These are phyloP conservation scores for Istiophorus platypterus DNA, from an alignment of 2,113 vertebrate genomes.

Conservation along the genomic window DNA sequence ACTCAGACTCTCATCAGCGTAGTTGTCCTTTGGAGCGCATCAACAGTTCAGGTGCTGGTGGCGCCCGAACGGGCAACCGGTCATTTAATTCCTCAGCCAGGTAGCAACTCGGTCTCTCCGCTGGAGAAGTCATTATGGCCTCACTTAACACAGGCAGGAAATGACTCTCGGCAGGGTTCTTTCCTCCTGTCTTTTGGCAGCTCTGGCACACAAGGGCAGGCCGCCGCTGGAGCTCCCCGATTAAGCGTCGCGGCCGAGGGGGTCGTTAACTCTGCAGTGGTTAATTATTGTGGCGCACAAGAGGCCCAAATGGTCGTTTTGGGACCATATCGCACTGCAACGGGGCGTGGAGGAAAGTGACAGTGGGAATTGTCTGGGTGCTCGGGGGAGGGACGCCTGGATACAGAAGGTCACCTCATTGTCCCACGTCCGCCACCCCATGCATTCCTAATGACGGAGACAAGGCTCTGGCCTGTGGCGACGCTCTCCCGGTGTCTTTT, in stretches of 20 bases:
- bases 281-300: slow-evolving; percentile 49
- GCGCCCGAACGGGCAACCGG: slow-evolving; percentile 3
- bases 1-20: slow-evolving; percentile 10
- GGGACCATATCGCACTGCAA: slow-evolving; percentile 15
- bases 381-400: slow-evolving; percentile 46
- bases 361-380: slow-evolving; percentile 47
- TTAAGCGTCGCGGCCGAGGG: slow-evolving; percentile 43
- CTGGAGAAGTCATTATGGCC: slow-evolving; percentile 35
- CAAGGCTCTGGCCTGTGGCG: slow-evolving; percentile 37
- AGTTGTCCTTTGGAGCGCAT: slow-evolving; percentile 18
- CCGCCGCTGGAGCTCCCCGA: slow-evolving; percentile 17
- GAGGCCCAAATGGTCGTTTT: slow-evolving; percentile 46
- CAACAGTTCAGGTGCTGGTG: slow-evolving; percentile 22
- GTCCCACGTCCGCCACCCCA: slow-evolving; percentile 29
- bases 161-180: slow-evolving; percentile 34
- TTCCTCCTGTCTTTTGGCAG: slow-evolving; percentile 47
- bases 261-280: slow-evolving; percentile 43
- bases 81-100: slow-evolving; percentile 25
- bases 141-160: slow-evolving; percentile 31
- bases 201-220: slow-evolving; percentile 4
- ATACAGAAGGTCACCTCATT: slow-evolving; percentile 64
- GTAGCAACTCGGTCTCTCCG: slow-evolving; percentile 18
- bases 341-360: not conserved
- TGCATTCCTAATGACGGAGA: slow-evolving; percentile 60
- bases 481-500: slow-evolving; percentile 9